Base-by-base conservation (phyloP, 2,797 vertebrate genomes). In the Discoglossus pictus region DNA sequence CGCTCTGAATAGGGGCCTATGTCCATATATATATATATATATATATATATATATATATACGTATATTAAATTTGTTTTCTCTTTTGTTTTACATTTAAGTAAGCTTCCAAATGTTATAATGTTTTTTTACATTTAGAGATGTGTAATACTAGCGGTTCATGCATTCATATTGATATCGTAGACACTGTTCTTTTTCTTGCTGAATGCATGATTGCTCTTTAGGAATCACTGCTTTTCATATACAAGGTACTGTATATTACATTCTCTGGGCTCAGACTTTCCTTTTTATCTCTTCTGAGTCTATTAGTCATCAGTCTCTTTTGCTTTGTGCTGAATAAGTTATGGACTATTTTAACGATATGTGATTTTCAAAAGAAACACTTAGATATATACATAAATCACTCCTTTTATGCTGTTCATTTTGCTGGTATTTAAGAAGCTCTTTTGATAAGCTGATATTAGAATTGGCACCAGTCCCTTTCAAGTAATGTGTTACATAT, bases 261-360 rank as follows among this genome's bases (percentile, higher is more conserved):
- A 31, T 58, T 50, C 64, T 58, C 46, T 67, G 40, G 39, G 64
- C 51, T 67, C 53, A 13, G 44, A 13, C 18, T 35, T 25, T 25
- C 46, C 48, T 50, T 70, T 63, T 70, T 47, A 63, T 70, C 51
- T 70, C 31, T 17, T 62, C 67, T 51, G 43, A 63, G 43, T 55
- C 51, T 70, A 70, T 70, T 70, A 70, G 59, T 63, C 51, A 50
- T 61, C 67, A 63, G 60, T 36, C 51, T 40, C 25, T 55, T 42
- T 70, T 62, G 51, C 50, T 62, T 54, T 62, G 58, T 56, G 60
- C 51, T 69, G 51, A 62, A 62, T 69, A 69, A 62, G 66, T 70
- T 70, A 63, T 70, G 43, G 67, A 43, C 67, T 60, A 36, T 70
- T 70, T 70, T 70, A 63, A 56, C 40, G 24, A 56, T 63, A 70